Conservation (phyloP, 2,113 vertebrate genomes). For the Oplegnathus fasciatus region DNA sequence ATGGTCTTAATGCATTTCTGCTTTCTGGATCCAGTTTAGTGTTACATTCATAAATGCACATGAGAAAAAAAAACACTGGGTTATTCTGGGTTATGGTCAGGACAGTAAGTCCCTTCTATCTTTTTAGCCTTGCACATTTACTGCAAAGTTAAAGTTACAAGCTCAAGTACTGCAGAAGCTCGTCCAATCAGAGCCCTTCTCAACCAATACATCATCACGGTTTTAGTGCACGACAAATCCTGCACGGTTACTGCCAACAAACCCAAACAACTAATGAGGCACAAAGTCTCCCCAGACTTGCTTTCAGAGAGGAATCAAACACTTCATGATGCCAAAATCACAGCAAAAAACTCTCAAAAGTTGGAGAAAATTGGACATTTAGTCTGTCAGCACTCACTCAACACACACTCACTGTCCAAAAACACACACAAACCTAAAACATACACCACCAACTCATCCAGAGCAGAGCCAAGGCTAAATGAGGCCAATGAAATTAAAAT, state of each 20-base stretch:
- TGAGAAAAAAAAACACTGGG: neutral
- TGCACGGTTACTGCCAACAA: constrained; percentile 29
- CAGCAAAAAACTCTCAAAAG: constrained; percentile 32
- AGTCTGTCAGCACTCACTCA: constrained; percentile 61
- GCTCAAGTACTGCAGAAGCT: neutral
- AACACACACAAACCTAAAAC: constrained; percentile 44
- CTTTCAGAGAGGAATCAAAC: constrained; percentile 51
- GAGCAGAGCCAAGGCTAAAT: constrained; percentile 52
- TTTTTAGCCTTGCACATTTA: neutral
- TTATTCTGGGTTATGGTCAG: neutral
- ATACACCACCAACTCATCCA: constrained; percentile 53
- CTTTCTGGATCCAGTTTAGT: neutral
- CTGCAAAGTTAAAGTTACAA: neutral
- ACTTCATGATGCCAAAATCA: constrained; percentile 33
- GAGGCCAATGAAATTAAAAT: constrained; percentile 72
- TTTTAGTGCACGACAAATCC: constrained; percentile 10
- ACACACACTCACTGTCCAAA: constrained; percentile 57
- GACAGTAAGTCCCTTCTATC: neutral
- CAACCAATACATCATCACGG: neutral
- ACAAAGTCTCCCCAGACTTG: constrained; percentile 40
- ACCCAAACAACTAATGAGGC: constrained; percentile 54
- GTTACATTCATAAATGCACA: neutral
- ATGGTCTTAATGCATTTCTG: neutral
- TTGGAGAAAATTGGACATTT: constrained; percentile 57
- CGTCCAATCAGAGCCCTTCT: constrained; percentile 3